Percentiles rank a stretch among this genome's conserved stretches.
Evolutionary conservation across 2,888 invertebrate species (phyloP).

Genomic region (Diplolepis rosae): DNA sequence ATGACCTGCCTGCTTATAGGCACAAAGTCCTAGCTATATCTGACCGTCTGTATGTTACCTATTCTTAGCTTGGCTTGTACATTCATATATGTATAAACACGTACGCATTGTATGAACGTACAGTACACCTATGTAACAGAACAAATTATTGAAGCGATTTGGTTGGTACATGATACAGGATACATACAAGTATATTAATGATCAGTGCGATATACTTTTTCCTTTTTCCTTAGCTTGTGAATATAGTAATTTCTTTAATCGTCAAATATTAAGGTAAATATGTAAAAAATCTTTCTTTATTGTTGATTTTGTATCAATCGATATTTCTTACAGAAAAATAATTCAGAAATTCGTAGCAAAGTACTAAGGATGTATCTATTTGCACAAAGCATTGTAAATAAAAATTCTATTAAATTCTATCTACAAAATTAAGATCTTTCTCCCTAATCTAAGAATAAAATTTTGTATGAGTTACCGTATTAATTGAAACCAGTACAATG

Average conservation of each 20-base stretch:
- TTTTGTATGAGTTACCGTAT: too few relatives aligned
- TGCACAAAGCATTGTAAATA: too few relatives aligned
- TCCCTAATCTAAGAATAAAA: too few relatives aligned
- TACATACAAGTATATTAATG: too few relatives aligned
- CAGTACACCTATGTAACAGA: neutral
- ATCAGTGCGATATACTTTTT: neutral
- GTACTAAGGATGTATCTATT: too few relatives aligned
- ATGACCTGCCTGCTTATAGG: constrained; percentile 72
- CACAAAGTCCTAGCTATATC: constrained; percentile 70
- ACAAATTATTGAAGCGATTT: constrained; percentile 42
- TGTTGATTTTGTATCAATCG: too few relatives aligned
- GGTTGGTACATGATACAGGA: neutral
- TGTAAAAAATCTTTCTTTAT: too few relatives aligned
- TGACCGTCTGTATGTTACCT: constrained; percentile 67
- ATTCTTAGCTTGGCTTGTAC: constrained; percentile 65
- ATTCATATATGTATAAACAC: constrained; percentile 51
- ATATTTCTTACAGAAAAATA: too few relatives aligned
- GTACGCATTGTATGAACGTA: constrained; percentile 37
- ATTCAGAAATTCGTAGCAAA: too few relatives aligned
- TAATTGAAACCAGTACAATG: too few relatives aligned
- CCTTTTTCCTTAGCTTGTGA: neutral
- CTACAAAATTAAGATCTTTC: too few relatives aligned
- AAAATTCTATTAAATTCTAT: too few relatives aligned
- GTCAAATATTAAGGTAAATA: neutral
- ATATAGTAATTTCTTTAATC: neutral